phyloP scores from a whole-genome alignment of 2,113 vertebrate genomes.

The Melospiza georgiana region DNA sequence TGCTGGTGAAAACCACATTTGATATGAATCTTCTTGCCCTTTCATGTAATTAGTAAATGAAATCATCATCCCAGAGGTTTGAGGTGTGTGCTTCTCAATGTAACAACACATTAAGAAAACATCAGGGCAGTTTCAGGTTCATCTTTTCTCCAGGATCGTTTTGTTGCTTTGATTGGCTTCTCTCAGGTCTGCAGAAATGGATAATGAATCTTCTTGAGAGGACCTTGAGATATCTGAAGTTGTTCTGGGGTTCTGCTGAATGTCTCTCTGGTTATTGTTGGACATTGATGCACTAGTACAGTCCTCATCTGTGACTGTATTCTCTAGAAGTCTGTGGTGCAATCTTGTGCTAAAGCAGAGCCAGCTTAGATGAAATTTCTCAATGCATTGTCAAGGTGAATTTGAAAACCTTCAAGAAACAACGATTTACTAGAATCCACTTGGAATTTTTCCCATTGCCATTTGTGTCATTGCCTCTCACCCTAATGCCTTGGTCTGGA shows the following conservation, averaged over 20 bases:
- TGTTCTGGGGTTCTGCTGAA: background rate
- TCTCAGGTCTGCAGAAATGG: background rate
- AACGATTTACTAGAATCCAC: background rate
- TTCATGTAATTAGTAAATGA: background rate
- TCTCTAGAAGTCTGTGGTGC: background rate
- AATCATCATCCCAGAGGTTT: background rate
- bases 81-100: background rate
- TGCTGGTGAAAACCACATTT: background rate
- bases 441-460: background rate
- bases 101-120: background rate
- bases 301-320: background rate
- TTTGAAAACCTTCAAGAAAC: background rate
- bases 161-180: background rate
- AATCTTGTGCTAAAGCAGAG: background rate
- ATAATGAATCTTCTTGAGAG: background rate
- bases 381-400: background rate
- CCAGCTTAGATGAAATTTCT: background rate
- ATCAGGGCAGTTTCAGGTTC: background rate
- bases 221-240: background rate
- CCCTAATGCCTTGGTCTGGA: background rate
- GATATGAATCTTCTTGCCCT: background rate
- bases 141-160: background rate
- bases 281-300: background rate
- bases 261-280: background rate
- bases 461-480: background rate